Base-by-base conservation (phyloP, 2,797 vertebrate genomes). In the Pseudochaenichthys georgianus region DNA sequence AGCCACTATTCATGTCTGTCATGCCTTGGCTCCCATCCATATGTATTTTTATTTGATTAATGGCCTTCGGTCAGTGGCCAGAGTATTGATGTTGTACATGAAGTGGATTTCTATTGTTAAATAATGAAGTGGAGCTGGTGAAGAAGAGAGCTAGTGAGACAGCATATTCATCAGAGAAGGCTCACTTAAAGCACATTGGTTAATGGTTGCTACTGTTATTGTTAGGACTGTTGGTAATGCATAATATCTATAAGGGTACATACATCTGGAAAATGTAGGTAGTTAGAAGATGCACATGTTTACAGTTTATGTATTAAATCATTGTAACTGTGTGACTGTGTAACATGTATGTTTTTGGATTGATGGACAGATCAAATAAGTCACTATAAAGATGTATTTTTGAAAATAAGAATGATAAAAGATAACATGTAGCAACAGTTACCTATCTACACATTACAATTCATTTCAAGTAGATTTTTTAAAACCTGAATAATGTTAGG, bases 61-160 rank as follows among this genome's bases (percentile, higher is more conserved):
- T 66, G 46, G 10, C 9, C 19, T 76, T 64, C 63, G 48, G 45
- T 58, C 45, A 13, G 46, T 13, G 15, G 31, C 9, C 16, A 34
- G 3, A 62, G 43, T 65, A 82, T 83, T 1, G 52, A 82, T 75
- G 81, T 66, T 13, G 15, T 77, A 47, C 69, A 69, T 79, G 78
- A 53, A 66, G 55, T 70, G 16, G 42, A 53, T 57, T 57, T 70
- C 50, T 16, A n/a, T 65, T 67, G 71, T 69, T 61, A 48, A 79
- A 70, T 57, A 66, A 68, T 74, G 38, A 73, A 67, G 63, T 73
- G 19, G 64, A 80, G 38, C 50, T 4, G 19, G 51, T 34, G 8
- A 50, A 50, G 58, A 64, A 70, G 34, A 38, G 34, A 76, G 31
- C 17, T 34, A 42, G 52, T 38, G 31, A 53, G 67, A 58, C 77